Evolutionary conservation across 2,797 vertebrate genomes (phyloP).

Genomic region (Hippocampus kuda): DNA sequence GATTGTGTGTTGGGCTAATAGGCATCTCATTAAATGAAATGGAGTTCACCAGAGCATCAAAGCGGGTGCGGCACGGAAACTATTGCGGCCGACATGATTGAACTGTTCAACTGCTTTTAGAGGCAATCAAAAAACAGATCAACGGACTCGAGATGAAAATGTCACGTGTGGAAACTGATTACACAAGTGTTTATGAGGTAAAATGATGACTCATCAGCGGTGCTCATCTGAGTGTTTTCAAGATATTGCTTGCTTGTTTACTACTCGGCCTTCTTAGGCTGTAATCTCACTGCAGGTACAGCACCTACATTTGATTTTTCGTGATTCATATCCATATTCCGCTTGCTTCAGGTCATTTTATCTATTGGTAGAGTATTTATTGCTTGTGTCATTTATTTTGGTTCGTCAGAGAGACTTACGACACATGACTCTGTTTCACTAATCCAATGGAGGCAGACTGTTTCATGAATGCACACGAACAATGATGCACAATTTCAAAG

Average conservation of each 20-base stretch:
- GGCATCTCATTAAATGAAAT: conserved; percentile 11
- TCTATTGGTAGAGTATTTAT: too few species aligned
- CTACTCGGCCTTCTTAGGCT: not conserved
- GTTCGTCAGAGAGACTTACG: too few species aligned
- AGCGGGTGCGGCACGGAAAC: not conserved
- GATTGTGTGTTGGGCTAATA: not conserved
- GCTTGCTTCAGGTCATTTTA: too few species aligned
- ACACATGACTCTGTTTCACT: too few species aligned
- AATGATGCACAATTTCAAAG: too few species aligned
- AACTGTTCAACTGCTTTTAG: not conserved
- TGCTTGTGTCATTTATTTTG: too few species aligned
- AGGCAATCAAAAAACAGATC: not conserved
- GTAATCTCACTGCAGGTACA: not conserved
- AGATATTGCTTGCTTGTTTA: not conserved
- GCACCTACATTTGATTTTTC: not conserved
- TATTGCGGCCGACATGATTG: not conserved
- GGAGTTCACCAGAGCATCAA: conserved; percentile 2
- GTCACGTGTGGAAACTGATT: not conserved
- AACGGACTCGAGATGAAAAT: not conserved
- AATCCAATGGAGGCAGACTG: too few species aligned
- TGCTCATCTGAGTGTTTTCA: not conserved
- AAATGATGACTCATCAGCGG: not conserved
- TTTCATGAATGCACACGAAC: too few species aligned
- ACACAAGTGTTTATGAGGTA: not conserved
- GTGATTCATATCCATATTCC: too few species aligned